Evolutionary conservation across 2,888 invertebrate genomes (phyloP), one percentile per base, ranked within the genome.

Genomic region (Epistrophella euchroma): DNA sequence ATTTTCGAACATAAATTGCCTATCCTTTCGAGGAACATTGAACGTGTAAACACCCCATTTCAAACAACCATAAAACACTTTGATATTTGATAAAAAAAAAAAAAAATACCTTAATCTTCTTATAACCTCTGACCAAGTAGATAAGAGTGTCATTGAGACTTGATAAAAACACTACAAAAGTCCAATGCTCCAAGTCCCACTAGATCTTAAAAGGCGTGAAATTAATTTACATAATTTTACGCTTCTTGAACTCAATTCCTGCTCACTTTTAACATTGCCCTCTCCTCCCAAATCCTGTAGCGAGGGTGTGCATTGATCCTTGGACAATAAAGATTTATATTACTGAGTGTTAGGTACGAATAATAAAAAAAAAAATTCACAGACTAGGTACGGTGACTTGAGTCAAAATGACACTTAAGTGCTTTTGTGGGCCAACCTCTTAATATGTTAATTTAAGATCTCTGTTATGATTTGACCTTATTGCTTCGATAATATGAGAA

Each of bases 161-260:
- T 74, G 55, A 72, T 19, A 35, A 52, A 47, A 68, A 37, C 35
- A 84, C 64, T 52, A 52, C 25, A 52, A 60, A 32, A 77, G 71
- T 78, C 74, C 77, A 86, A 74, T 82, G 82, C 77, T 74, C 76
- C 70, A 82, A 70, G 73, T 86, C 15, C 77, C 77, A 81, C 70
- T 73, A 90, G 91, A 91, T 91, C 91, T 92, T 91, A 92, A 92
- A 92, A 92, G 92, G 92, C 92, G 92, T 92, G 92, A 92, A 92
- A 92, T 92, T 92, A 92, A 92, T 92, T 92, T 92, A 91, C 92
- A 92, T 92, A 92, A 92, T 91, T 92, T 91, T 90, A 90, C 91
- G 92, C 91, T 91, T 91, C 91, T 92, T 92, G 92, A 92, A 91
- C 90, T 91, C 89, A 89, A 90, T 90, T 91, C 90, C 90, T 90